phyloP scores from a whole-genome alignment of 2,113 vertebrate genomes.

The Crypturellus undulatus region DNA sequence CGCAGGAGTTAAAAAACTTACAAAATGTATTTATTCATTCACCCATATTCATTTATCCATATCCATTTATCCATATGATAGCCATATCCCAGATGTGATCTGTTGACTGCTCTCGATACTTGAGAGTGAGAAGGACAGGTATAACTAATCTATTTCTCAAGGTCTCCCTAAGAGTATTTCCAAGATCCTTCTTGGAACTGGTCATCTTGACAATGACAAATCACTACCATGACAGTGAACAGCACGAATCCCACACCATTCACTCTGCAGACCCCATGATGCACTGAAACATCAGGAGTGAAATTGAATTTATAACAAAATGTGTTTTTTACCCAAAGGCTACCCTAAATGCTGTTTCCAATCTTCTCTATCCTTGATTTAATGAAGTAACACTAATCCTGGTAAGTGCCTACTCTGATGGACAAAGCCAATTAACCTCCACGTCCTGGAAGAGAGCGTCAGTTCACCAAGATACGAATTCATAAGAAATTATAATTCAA shows the following conservation, averaged over 20 bases:
- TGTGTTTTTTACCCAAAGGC: not conserved
- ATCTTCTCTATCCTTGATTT: not conserved
- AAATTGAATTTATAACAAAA: conserved; percentile 8
- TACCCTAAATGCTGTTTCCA: not conserved
- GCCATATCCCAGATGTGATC: not conserved
- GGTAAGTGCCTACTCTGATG: not conserved
- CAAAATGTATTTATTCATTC: not conserved
- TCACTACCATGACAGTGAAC: not conserved
- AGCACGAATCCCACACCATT: not conserved
- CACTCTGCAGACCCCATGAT: not conserved
- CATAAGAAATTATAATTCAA: not conserved
- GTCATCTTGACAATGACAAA: not conserved
- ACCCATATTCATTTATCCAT: not conserved
- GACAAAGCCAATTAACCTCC: not conserved
- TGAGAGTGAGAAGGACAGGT: not conserved
- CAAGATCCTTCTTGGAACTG: not conserved
- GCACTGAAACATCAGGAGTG: not conserved
- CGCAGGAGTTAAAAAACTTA: not conserved
- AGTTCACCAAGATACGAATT: not conserved
- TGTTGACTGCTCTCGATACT: not conserved
- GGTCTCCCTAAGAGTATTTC: not conserved
- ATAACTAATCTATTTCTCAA: not conserved
- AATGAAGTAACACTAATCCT: not conserved
- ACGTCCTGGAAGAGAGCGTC: not conserved
- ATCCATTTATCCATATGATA: too few species aligned